Evolutionary conservation across 2,113 vertebrate species (phyloP).

Genomic region (Phrynocephalus versicolor): DNA sequence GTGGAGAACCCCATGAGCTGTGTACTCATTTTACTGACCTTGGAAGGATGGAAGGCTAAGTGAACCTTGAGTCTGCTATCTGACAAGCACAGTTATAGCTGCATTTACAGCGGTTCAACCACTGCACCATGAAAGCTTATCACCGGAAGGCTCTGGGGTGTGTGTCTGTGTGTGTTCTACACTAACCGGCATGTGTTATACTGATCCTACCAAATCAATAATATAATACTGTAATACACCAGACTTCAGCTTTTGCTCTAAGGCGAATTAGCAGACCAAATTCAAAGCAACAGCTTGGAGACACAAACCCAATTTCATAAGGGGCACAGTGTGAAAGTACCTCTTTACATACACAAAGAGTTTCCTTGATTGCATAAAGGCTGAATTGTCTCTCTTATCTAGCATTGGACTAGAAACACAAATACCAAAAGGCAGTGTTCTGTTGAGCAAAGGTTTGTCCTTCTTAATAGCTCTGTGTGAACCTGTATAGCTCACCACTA

Average conservation of each 20-base stretch:
- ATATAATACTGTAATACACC: not conserved
- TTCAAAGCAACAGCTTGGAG: not conserved
- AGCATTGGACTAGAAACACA: not conserved
- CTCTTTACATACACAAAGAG: not conserved
- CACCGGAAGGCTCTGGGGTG: too few species aligned
- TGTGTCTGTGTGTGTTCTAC: too few species aligned
- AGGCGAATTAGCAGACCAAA: not conserved
- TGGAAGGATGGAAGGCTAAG: too few species aligned
- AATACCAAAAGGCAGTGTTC: too few species aligned
- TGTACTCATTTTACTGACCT: too few species aligned
- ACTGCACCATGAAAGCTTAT: too few species aligned
- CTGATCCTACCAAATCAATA: not conserved
- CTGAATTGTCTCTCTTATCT: not conserved
- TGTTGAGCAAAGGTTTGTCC: not conserved
- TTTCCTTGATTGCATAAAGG: not conserved
- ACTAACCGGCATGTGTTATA: too few species aligned
- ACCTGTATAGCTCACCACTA: not conserved
- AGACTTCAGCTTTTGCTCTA: not conserved
- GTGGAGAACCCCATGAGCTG: too few species aligned
- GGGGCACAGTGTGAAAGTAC: not conserved
- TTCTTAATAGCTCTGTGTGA: not conserved
- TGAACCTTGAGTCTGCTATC: too few species aligned
- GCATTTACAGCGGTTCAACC: too few species aligned
- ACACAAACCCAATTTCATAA: too few species aligned
- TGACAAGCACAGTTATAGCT: too few species aligned